Conservation (phyloP, 2,888 invertebrate genomes). For the Drosophila atroscutellata region DNA sequence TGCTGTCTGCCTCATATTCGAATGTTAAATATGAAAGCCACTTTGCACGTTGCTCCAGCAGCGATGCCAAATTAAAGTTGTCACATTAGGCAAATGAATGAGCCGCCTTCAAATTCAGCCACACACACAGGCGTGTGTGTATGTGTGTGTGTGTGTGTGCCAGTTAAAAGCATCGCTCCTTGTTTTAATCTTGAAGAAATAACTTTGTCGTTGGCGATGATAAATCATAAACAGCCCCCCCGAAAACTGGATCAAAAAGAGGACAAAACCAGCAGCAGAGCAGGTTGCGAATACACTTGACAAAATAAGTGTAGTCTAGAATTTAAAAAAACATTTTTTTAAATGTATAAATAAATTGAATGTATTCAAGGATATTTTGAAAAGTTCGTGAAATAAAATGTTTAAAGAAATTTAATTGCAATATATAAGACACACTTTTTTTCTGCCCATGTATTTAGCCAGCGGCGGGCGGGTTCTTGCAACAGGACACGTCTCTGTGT, state of each 20-base stretch:
- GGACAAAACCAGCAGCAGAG: not conserved
- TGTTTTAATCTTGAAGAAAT: conserved; percentile 81
- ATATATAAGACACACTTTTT: not conserved
- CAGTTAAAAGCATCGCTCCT: conserved; percentile 66
- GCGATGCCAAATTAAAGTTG: conserved; percentile 74
- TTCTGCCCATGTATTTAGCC: conserved; percentile 2
- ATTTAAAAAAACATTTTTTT: not conserved
- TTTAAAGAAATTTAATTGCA: not conserved
- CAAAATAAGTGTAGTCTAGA: not conserved
- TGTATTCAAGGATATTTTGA: not conserved
- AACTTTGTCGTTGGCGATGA: conserved; percentile 80
- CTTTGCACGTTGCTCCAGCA: conserved; percentile 49
- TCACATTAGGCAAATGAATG: conserved; percentile 76
- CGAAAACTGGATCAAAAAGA: conserved; percentile 13
- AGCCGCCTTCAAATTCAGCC: conserved; percentile 23
- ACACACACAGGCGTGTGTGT: not conserved
- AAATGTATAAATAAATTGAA: not conserved
- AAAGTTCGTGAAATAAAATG: not conserved
- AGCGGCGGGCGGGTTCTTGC: conserved; percentile 8
- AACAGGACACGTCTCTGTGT: conserved; percentile 29
- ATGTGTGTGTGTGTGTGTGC: conserved; percentile 18
- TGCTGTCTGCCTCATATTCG: conserved; percentile 23
- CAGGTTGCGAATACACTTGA: not conserved
- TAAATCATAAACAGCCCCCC: conserved; percentile 81
- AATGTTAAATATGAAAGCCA: conserved; percentile 68